These are phyloP conservation scores for Globia sparganii DNA, from an alignment of 2,888 invertebrate species.

Conservation along the genomic window DNA sequence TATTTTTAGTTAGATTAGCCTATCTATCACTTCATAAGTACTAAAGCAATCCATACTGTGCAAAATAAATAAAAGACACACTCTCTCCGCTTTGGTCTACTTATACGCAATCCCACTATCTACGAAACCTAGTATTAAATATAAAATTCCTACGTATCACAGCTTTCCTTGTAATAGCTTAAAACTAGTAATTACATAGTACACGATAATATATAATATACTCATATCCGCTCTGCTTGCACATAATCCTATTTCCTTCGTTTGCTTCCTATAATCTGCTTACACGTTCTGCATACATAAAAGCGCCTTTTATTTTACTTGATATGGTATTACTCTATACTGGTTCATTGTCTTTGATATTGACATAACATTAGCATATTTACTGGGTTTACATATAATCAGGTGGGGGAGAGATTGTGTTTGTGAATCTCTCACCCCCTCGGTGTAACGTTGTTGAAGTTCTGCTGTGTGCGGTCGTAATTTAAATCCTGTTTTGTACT, in stretches of 20 bases:
- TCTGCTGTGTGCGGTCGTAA: neutral
- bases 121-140: neutral
- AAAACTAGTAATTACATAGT: neutral
- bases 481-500: neutral
- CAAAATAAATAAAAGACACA: neutral
- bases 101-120: neutral
- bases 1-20: too few species aligned
- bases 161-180: conserved; percentile 1
- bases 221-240: conserved; percentile 20
- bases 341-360: conserved; percentile 12
- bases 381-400: neutral
- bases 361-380: conserved; percentile 18
- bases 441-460: neutral
- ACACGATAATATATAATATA: neutral
- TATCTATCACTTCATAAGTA: neutral
- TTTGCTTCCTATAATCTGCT: conserved; percentile 41
- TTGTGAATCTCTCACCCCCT: neutral
- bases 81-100: neutral
- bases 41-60: neutral
- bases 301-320: conserved; percentile 11
- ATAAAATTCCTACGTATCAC: conserved; percentile 1
- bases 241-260: conserved; percentile 41
- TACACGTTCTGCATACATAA: conserved; percentile 10
- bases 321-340: conserved; percentile 7
- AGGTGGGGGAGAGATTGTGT: neutral